Evolutionary conservation across 53 echinoderm and acorn worm species (phyloP), one percentile per base, ranked within the genome.

Genomic region (Echinarachnius parma): DNA sequence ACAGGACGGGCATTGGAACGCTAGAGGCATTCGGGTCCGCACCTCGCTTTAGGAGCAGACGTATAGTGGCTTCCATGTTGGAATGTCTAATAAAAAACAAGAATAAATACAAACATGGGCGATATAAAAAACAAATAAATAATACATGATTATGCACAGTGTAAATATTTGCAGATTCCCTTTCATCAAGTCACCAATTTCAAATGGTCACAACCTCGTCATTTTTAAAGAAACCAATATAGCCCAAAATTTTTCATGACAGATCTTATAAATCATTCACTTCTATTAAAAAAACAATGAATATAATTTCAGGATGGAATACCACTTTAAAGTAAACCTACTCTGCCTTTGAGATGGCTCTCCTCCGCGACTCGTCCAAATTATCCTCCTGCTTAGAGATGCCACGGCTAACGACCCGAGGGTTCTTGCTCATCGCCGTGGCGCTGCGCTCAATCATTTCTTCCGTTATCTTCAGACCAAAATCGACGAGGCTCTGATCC

Each of bases 11-110:
- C 87, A 94, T 90, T 8, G 94, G 94, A 1, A 94, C 94, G n/a
- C 68, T 80, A 11, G 94, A 90, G n/a, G 94, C 86, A 46, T 94
- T 94, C 23, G 94, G 94, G 39, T 94, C 87, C 3, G 94, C 94
- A 8, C 94, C 94, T 58, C 94, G 81, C 82, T 78, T 83, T 58
- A 94, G 64, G 0, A 94, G 75, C 4, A 94, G 72, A 14, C 90
- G 84, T 29, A 94, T 94, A 1, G 94, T 94, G 2, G 94, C 81
- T 48, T 90, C 94, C 94, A 90, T 94, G 31, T 90, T 72, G 14
- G 83, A 75, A 81, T 94, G 94, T 33, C 94, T 94, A 24, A 1
- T 3, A 22, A 59, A 57, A n/a, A n/a, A n/a, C n/a, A n/a, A n/a
- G n/a, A n/a, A n/a, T n/a, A n/a, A n/a, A n/a, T n/a, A n/a, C n/a